Evolutionary conservation across 1,140 invertebrate genomes (phyloP), one percentile per base, ranked within the genome.

Genomic region (Plectus sambesii): DNA sequence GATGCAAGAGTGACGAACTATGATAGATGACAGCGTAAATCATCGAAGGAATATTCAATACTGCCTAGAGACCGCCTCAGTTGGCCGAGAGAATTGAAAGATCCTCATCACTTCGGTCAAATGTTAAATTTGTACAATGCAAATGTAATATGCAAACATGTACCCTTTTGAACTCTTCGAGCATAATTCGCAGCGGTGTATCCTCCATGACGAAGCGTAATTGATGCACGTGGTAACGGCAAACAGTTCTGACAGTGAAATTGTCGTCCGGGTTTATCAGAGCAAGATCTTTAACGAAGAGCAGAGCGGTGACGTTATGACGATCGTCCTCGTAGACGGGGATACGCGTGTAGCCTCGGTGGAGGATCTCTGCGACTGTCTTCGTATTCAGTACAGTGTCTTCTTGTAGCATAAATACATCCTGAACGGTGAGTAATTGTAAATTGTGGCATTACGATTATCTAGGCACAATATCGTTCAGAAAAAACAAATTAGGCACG

Each of bases 241-340:
- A 87, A 1, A 97, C 76, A 0, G 87, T 90, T 67, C 82, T 83
- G 30, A 98, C 73, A 5, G 87, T 85, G 12, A 85, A 92, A 6
- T 54, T 42, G 70, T 97, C 90, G 72, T 94, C 88, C 0, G 90
- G 87, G 75, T 97, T 90, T 45, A 97, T 82, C 63, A 98, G 84
- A 2, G 89, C 88, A 58, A 98, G 75, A 74, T 98, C 92, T 73
- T 94, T 97, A 48, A 92, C 89, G 72, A 93, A 92, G 1, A 98
- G 73, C 66, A 97, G 78, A n/a, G 85, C 83, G 2, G 90, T 78
- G 61, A 97, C 87, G 68, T 93, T 92, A 49, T 80, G 81, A 40
- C 83, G 77, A 22, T 77, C 70, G n/a, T 46, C 53, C 60, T 42
- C 22, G 69, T 80, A 97, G 3, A 98, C 86, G 0, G 93, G 93